These are phyloP conservation scores for Tragelaphus eurycerus DNA, from an alignment of 2,797 vertebrate species.

Conservation along the genomic window DNA sequence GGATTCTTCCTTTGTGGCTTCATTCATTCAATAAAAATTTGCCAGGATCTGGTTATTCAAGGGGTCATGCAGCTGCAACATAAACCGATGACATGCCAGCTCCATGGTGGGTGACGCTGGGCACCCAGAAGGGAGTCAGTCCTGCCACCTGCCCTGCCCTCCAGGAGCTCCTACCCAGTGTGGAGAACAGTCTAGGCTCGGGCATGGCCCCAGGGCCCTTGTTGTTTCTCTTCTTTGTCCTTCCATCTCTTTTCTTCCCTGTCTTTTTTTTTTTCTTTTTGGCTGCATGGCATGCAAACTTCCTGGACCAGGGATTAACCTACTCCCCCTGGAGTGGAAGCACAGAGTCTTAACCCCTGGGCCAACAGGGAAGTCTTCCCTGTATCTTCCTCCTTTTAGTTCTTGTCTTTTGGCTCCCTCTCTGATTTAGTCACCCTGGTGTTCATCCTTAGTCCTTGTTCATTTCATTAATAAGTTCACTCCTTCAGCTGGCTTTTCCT, in stretches of 20 bases:
- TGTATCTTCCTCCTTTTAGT: neutral
- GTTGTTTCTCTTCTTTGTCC: neutral
- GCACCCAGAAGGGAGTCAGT: neutral
- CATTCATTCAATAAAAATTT: neutral
- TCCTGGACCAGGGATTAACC: neutral
- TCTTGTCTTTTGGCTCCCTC: neutral
- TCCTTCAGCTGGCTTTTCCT: neutral
- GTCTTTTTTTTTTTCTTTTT: neutral
- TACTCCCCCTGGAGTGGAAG: neutral
- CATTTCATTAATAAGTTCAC: neutral
- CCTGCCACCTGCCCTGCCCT: neutral
- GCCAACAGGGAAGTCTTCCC: neutral
- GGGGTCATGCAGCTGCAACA: neutral
- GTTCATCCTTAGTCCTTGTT: neutral
- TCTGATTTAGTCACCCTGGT: neutral
- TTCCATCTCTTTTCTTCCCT: neutral
- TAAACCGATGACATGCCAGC: rapidly evolving
- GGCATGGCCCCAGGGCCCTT: neutral
- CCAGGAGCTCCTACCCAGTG: rapidly evolving
- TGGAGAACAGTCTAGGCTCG: neutral
- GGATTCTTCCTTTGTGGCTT: neutral
- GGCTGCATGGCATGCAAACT: neutral
- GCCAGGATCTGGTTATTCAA: neutral
- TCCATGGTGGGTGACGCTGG: neutral
- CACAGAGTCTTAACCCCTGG: neutral